phyloP scores from a whole-genome alignment of 1,140 invertebrate species.

The Condylostylus longicornis region DNA sequence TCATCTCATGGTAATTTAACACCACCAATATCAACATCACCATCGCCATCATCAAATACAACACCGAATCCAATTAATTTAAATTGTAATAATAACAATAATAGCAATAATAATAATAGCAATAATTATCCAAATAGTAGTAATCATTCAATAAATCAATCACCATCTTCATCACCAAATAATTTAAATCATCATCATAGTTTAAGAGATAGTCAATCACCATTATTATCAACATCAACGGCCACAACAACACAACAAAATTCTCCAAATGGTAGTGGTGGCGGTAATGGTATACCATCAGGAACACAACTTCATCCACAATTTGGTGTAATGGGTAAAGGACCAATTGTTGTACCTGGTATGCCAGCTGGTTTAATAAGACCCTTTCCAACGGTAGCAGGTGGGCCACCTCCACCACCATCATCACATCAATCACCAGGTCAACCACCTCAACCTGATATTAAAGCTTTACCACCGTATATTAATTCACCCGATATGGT shows the following conservation, averaged over 20 bases:
- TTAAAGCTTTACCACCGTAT: slow-evolving; percentile 36
- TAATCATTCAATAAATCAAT: too few species aligned
- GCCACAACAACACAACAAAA: slow-evolving; percentile 9
- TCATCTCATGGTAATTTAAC: slow-evolving; percentile 17
- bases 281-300: too few species aligned
- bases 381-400: slow-evolving; percentile 24
- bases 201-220: too few species aligned
- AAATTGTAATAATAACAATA: slow-evolving; percentile 17
- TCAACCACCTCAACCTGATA: slow-evolving; percentile 25
- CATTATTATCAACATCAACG: slow-evolving; percentile 11
- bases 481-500: slow-evolving; percentile 43
- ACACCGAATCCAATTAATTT: slow-evolving; percentile 10
- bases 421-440: slow-evolving; percentile 12
- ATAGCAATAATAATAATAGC: too few species aligned
- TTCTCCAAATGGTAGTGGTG: too few species aligned
- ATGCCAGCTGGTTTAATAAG: slow-evolving; percentile 25
- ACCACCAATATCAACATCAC: slow-evolving; percentile 33
- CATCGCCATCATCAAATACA: too few species aligned
- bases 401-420: slow-evolving; percentile 5
- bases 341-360: slow-evolving; percentile 23
- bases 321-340: slow-evolving; percentile 2
- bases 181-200: slow-evolving; percentile 24
- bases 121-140: too few species aligned
- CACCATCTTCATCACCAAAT: slow-evolving; percentile 24
- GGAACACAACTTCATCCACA: slow-evolving; percentile 12